A percentile compares a stretch with the other conserved stretches of the same genome.
These are phyloP conservation scores for Himalopsyche anomala DNA, from an alignment of 2,888 invertebrate genomes.

Conservation along the genomic window DNA sequence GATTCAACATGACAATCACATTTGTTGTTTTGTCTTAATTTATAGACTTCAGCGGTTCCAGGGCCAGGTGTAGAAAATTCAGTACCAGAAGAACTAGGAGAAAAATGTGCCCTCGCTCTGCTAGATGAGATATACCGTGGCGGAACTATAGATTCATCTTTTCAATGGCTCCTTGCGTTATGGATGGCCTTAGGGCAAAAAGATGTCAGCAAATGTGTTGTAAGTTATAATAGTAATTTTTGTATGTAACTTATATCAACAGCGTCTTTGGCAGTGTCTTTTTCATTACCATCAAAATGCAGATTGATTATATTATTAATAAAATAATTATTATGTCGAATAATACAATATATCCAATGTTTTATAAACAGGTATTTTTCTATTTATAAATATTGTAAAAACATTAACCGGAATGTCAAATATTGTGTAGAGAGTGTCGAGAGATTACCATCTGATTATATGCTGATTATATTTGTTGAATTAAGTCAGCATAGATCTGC, in stretches of 20 bases:
- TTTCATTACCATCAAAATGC: too few species aligned
- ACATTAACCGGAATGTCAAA: too few species aligned
- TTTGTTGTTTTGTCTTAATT: too few species aligned
- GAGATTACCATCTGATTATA: too few species aligned
- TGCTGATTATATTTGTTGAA: too few species aligned
- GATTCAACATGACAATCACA: not conserved
- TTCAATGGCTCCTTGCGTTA: slow-evolving; percentile 91
- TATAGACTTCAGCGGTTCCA: slow-evolving; percentile 72
- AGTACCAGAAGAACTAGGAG: slow-evolving; percentile 95
- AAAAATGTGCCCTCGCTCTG: slow-evolving; percentile 86
- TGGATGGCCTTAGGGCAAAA: slow-evolving; percentile 97
- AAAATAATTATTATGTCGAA: too few species aligned
- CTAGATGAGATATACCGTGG: slow-evolving; percentile 94
- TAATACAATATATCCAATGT: too few species aligned
- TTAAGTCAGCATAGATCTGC: too few species aligned
- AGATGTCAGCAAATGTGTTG: slow-evolving; percentile 90
- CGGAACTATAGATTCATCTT: slow-evolving; percentile 92
- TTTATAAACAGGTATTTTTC: too few species aligned
- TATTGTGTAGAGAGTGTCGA: too few species aligned
- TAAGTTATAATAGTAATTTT: slow-evolving; percentile 67
- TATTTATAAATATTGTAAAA: too few species aligned
- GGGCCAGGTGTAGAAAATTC: slow-evolving; percentile 78
- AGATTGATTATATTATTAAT: too few species aligned
- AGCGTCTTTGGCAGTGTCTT: not conserved
- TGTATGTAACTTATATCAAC: not conserved